phyloP scores from a whole-genome alignment of 2,888 invertebrate genomes.

The Hoplodrina blanda region DNA sequence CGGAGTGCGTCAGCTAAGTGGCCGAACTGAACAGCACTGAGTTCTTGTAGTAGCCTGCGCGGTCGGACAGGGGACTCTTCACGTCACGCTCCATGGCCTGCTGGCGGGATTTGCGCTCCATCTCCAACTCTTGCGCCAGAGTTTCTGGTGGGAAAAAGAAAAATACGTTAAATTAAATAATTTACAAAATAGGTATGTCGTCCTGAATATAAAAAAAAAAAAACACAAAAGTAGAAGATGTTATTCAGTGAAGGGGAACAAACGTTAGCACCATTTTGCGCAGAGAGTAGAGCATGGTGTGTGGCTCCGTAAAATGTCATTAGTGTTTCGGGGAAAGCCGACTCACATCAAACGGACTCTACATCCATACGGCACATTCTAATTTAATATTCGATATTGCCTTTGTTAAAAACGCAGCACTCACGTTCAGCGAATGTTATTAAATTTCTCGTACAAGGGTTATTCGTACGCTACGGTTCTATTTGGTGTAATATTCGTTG shows the following conservation, averaged over 20 bases:
- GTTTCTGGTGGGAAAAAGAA: conserved; percentile 92
- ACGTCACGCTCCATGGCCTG: conserved; percentile 95
- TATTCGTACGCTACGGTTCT: conserved; percentile 63
- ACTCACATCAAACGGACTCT: conserved; percentile 87
- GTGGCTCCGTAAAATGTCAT: conserved; percentile 85
- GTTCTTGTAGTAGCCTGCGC: conserved; percentile 96
- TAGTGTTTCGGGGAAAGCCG: conserved; percentile 80
- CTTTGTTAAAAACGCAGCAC: conserved; percentile 84
- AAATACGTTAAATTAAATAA: conserved; percentile 17
- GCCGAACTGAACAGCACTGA: conserved; percentile 97
- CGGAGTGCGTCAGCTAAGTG: conserved; percentile 91
- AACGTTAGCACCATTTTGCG: conserved; percentile 27
- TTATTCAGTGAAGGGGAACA: conserved; percentile 14
- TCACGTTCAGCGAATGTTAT: conserved; percentile 80
- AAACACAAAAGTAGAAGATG: conserved; percentile 20
- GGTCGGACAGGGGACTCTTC: conserved; percentile 96
- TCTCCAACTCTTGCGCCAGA: conserved; percentile 96
- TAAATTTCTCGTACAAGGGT: conserved; percentile 83
- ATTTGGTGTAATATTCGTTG: conserved; percentile 47
- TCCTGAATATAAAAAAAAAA: background rate
- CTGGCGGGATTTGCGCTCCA: conserved; percentile 96
- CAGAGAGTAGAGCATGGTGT: conserved; percentile 66
- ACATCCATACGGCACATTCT: conserved; percentile 83
- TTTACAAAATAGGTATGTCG: background rate
- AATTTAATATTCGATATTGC: conserved; percentile 87